These are phyloP conservation scores for Iselma pallidipennis DNA, from an alignment of 2,888 invertebrate genomes.

Conservation along the genomic window DNA sequence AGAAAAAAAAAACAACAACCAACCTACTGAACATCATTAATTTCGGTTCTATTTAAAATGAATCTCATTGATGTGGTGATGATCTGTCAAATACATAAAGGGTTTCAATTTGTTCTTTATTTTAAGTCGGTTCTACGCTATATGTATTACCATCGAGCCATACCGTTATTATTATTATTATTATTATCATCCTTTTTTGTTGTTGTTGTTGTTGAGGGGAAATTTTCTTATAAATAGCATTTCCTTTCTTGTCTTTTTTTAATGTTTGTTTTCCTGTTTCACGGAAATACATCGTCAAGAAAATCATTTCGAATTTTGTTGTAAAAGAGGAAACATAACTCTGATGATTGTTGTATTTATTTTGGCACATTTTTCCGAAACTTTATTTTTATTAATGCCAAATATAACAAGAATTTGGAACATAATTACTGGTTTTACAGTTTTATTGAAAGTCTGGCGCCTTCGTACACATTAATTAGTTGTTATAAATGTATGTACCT, in stretches of 20 bases:
- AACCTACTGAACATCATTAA: background rate
- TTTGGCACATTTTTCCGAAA: background rate
- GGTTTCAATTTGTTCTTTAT: background rate
- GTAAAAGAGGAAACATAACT: background rate
- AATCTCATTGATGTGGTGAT: background rate
- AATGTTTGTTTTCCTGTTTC: background rate
- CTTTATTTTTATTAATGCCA: no score
- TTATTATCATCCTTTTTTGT: no score
- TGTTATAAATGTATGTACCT: background rate
- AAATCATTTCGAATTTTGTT: background rate
- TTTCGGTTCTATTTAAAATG: background rate
- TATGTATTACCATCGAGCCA: background rate
- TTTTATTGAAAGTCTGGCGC: background rate
- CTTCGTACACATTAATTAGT: background rate
- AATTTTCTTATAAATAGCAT: background rate
- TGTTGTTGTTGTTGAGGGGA: no score
- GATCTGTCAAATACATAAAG: background rate
- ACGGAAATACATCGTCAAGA: background rate
- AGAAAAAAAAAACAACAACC: background rate
- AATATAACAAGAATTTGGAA: no score
- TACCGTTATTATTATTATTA: background rate
- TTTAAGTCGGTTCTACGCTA: background rate
- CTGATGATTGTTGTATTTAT: background rate
- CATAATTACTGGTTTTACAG: background rate
- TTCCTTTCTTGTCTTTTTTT: background rate